A percentile compares a stretch with the other conserved stretches of the same genome.
phyloP scores from a whole-genome alignment of 1,140 invertebrate genomes.

The Halictus rubicundus region DNA sequence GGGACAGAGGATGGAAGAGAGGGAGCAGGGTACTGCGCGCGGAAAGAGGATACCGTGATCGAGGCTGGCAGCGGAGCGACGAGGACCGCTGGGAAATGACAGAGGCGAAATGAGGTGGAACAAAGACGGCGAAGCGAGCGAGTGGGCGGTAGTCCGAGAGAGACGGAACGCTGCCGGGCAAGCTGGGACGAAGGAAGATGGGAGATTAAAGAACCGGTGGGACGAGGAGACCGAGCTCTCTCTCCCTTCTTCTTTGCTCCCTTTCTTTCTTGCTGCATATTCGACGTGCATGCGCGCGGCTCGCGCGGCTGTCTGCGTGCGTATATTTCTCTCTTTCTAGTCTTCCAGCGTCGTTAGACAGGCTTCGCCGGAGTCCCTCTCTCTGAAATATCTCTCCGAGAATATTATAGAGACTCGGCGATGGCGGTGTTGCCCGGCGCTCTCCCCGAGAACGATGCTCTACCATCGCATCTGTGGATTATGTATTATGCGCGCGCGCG shows the following conservation, averaged over 20 bases:
- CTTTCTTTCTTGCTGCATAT: slow-evolving; percentile 46
- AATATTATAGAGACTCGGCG: slow-evolving; percentile 70
- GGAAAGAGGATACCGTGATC: slow-evolving; percentile 27
- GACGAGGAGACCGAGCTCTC: slow-evolving; percentile 45
- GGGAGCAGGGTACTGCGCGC: slow-evolving; percentile 19
- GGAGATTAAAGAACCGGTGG: slow-evolving; percentile 50
- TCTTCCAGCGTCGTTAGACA: slow-evolving; percentile 66
- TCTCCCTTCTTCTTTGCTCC: slow-evolving; percentile 42
- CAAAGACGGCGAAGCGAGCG: slow-evolving; percentile 12
- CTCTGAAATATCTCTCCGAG: slow-evolving; percentile 73
- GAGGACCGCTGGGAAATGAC: slow-evolving; percentile 9
- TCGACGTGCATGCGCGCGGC: slow-evolving; percentile 14
- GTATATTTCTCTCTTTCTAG: slow-evolving; percentile 38
- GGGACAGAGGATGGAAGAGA: neutral
- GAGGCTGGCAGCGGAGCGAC: neutral
- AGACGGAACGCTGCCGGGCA: slow-evolving; percentile 36
- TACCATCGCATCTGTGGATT: slow-evolving; percentile 35
- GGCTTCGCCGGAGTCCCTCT: slow-evolving; percentile 68
- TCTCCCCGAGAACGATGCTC: slow-evolving; percentile 41
- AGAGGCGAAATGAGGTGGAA: slow-evolving; percentile 22
- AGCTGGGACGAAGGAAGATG: slow-evolving; percentile 43
- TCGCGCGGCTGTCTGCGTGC: slow-evolving; percentile 8
- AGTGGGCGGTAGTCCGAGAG: slow-evolving; percentile 44
- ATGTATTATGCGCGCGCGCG: slow-evolving; percentile 35
- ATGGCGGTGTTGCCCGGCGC: slow-evolving; percentile 36